Conservation (phyloP, 2,888 invertebrate species). For the Napeogenes sylphis region DNA sequence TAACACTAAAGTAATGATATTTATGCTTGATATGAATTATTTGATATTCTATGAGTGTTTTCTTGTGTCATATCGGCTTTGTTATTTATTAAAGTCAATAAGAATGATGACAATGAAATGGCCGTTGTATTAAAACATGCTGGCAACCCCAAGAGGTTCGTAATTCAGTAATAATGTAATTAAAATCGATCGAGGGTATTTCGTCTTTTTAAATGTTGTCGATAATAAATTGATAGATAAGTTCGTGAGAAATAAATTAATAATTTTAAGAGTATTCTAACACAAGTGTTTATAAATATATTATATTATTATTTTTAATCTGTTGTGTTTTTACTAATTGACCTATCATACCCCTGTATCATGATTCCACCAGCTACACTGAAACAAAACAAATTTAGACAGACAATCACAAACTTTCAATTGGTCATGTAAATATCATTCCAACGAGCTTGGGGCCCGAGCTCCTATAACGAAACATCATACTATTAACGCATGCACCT, state of each 20-base stretch:
- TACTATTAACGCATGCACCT: not conserved
- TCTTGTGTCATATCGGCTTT: conserved; percentile 72
- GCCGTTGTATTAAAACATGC: conserved; percentile 23
- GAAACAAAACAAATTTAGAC: not conserved
- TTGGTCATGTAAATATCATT: conserved; percentile 13
- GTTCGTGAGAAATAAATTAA: conserved; percentile 76
- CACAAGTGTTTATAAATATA: conserved; percentile 79
- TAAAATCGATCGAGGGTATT: conserved; percentile 53
- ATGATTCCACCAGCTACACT: conserved; percentile 69
- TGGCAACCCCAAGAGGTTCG: conserved; percentile 32
- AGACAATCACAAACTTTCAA: conserved; percentile 19
- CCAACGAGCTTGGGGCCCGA: not conserved
- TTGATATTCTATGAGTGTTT: conserved; percentile 59
- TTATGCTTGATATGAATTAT: conserved; percentile 70
- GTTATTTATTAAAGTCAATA: conserved; percentile 62
- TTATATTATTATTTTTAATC: conserved; percentile 76
- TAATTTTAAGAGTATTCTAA: conserved; percentile 77
- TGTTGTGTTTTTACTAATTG: conserved; percentile 69
- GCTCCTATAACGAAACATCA: not conserved
- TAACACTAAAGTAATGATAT: conserved; percentile 67
- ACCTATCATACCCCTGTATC: conserved; percentile 45
- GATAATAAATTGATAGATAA: conserved; percentile 73
- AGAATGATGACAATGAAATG: conserved; percentile 22
- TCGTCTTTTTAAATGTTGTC: conserved; percentile 65
- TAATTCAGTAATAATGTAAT: conserved; percentile 31